A percentile compares a stretch with the other conserved stretches of the same genome.
Conservation (phyloP, 2,888 invertebrate species). For the Adelognathus sp. region DNA sequence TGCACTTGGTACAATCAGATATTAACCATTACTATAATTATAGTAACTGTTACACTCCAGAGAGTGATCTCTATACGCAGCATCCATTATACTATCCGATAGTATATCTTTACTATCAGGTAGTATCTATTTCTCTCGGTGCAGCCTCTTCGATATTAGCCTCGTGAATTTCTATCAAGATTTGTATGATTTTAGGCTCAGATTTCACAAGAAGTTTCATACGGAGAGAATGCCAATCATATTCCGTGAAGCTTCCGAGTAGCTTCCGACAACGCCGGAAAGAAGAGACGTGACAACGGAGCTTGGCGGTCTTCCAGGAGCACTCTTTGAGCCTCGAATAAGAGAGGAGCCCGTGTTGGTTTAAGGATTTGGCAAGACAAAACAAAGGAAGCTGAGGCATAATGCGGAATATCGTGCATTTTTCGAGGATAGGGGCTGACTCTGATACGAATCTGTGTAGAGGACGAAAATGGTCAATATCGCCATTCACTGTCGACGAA, state of each 20-base stretch:
- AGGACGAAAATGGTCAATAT: conserved; percentile 23
- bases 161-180: too few relatives aligned
- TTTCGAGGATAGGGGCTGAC: conserved; percentile 8
- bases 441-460: conserved; percentile 5
- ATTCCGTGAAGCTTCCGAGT: conserved; percentile 2
- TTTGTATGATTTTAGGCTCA: not conserved
- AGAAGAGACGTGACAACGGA: conserved; percentile 17
- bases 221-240: conserved; percentile 8
- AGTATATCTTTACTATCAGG: too few relatives aligned
- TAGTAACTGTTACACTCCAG: too few relatives aligned
- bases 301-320: conserved; percentile 34
- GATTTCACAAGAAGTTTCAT: not conserved
- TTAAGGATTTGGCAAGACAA: conserved; percentile 11
- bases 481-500: too few relatives aligned
- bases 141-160: too few relatives aligned
- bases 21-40: too few relatives aligned
- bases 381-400: not conserved
- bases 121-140: too few relatives aligned
- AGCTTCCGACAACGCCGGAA: conserved; percentile 17
- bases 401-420: not conserved
- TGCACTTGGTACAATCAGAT: too few relatives aligned
- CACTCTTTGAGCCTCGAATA: conserved; percentile 9
- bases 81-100: too few relatives aligned
- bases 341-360: not conserved
- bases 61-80: too few relatives aligned